phyloP scores from a whole-genome alignment of 35 echinoderm and acorn worm genomes.

The Lytechinus pictus region DNA sequence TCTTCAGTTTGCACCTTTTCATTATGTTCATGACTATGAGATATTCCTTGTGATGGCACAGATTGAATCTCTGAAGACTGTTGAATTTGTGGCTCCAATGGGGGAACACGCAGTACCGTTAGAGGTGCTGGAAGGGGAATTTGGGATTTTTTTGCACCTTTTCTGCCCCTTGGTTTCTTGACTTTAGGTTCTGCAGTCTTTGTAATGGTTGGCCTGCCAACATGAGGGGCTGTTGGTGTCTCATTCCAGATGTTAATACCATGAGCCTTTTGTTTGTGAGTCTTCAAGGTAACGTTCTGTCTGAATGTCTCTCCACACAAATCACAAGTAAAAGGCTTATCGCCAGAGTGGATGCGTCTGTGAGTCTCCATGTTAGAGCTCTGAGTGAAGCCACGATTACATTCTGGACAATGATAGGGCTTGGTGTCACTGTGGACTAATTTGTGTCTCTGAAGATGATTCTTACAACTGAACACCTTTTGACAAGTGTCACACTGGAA shows the following conservation, averaged over 20 bases:
- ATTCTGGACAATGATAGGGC: conserved; percentile 75
- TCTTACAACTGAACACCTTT: conserved; percentile 81
- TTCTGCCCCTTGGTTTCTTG: conserved; percentile 2
- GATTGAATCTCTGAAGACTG: neutral
- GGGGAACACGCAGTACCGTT: neutral
- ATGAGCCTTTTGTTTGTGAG: conserved; percentile 76
- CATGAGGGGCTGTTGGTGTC: neutral
- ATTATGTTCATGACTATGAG: neutral
- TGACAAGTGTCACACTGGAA: conserved; percentile 80
- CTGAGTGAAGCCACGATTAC: conserved; percentile 86
- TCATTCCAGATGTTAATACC: conserved; percentile 64
- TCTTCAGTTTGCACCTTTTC: neutral
- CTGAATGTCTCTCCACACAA: conserved; percentile 78
- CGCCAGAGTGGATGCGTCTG: conserved; percentile 89
- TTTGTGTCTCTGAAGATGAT: conserved; percentile 78
- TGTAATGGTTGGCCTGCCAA: conserved; percentile 7
- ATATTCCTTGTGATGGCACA: neutral
- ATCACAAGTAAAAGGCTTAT: conserved; percentile 86
- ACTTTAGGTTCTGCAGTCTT: neutral
- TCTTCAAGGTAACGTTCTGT: conserved; percentile 92
- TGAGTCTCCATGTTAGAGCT: conserved; percentile 90
- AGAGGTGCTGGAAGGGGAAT: neutral
- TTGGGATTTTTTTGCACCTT: neutral
- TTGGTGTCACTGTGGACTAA: conserved; percentile 78
- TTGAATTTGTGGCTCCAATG: neutral